These are phyloP conservation scores for Dallia pectoralis DNA, from an alignment of 2,797 vertebrate species.

Conservation along the genomic window DNA sequence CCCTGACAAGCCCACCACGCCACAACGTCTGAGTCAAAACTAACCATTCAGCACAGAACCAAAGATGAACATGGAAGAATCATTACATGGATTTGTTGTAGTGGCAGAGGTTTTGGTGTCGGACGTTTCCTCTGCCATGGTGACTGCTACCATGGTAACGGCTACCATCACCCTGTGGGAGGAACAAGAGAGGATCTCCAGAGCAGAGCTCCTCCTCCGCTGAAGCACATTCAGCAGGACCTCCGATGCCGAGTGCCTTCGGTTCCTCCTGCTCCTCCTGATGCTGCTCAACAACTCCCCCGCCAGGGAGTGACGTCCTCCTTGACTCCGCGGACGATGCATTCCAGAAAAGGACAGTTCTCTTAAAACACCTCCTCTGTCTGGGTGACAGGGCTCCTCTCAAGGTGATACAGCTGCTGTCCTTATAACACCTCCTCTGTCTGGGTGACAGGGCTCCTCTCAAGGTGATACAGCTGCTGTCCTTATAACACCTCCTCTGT, in stretches of 20 bases:
- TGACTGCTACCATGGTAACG: constrained; percentile 79
- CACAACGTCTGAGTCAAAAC: neutral
- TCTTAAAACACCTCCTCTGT: too few relatives aligned
- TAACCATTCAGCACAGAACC: too few relatives aligned
- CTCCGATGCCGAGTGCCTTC: constrained; percentile 76
- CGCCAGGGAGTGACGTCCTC: constrained; percentile 58
- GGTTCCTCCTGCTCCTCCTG: constrained; percentile 68
- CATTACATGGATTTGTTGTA: constrained; percentile 71
- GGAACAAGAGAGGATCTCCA: constrained; percentile 79
- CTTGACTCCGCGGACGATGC: constrained; percentile 72
- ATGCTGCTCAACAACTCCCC: constrained; percentile 66
- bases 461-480: neutral
- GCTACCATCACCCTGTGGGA: constrained; percentile 82
- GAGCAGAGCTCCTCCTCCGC: constrained; percentile 69
- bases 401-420: neutral
- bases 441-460: neutral
- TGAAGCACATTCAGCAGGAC: constrained; percentile 70
- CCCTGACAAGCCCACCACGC: neutral
- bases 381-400: too few relatives aligned
- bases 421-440: neutral
- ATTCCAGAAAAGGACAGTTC: constrained; percentile 55
- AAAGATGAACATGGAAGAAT: too few relatives aligned
- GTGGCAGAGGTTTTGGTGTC: constrained; percentile 37
- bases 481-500: neutral
- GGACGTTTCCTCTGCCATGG: constrained; percentile 63